Conservation (phyloP, 2,888 invertebrate species). For the Diloba caeruleocephala region DNA sequence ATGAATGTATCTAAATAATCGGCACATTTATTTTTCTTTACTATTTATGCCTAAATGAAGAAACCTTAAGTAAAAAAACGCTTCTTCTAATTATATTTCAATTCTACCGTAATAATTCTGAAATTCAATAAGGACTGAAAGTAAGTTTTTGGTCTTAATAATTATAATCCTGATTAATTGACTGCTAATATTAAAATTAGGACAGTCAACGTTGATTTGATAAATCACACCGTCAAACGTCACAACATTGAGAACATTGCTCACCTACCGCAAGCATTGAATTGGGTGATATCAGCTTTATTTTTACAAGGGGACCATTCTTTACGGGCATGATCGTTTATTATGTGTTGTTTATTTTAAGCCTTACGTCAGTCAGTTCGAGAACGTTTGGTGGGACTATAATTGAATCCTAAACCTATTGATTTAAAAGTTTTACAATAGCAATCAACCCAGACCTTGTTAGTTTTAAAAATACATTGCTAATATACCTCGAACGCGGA, state of each 20-base stretch:
- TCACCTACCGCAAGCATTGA: background rate
- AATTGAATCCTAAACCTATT: background rate
- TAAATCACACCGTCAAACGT: background rate
- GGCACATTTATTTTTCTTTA: no score
- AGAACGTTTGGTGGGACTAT: no score
- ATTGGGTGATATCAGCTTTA: background rate
- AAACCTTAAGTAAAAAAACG: no score
- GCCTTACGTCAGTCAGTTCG: constrained; percentile 1
- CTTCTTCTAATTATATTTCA: no score
- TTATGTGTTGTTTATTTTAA: background rate
- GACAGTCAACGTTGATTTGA: background rate
- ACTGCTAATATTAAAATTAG: no score
- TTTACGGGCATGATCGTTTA: constrained; percentile 17
- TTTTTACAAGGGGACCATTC: constrained; percentile 19
- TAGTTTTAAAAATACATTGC: constrained; percentile 22
- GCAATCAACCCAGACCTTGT: background rate
- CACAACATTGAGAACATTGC: no score
- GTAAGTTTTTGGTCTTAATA: no score
- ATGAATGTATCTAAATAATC: no score
- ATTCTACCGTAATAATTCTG: no score
- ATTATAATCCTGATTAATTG: no score
- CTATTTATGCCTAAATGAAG: no score
- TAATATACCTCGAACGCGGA: constrained; percentile 1
- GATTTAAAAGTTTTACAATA: background rate
- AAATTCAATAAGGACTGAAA: no score